These are phyloP conservation scores for Phrynocephalus forsythii DNA, from an alignment of 2,797 vertebrate species.

Conservation along the genomic window DNA sequence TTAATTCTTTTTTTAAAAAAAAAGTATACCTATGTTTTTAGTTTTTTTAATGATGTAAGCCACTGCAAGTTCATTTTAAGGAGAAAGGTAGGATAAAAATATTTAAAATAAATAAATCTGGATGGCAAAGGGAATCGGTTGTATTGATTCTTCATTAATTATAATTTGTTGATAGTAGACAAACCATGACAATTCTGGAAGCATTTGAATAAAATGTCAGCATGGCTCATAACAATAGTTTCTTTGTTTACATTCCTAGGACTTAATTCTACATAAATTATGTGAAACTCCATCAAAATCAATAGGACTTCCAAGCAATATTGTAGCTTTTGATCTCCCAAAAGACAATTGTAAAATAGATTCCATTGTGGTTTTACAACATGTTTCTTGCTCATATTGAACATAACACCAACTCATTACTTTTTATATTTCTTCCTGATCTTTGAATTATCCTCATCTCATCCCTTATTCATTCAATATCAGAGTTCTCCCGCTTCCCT, in stretches of 20 bases:
- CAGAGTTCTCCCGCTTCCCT: neutral
- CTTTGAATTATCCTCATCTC: constrained; percentile 30
- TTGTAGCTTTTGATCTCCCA: constrained; percentile 16
- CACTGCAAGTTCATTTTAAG: too few relatives aligned
- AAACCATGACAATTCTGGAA: neutral
- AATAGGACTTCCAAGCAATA: neutral
- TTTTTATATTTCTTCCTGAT: neutral
- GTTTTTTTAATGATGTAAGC: too few relatives aligned
- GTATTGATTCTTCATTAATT: constrained; percentile 16
- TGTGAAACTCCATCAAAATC: constrained; percentile 17
- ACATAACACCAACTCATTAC: constrained; percentile 1
- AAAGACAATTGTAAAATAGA: neutral
- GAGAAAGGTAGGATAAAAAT: too few relatives aligned
- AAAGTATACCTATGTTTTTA: too few relatives aligned
- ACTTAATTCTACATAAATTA: constrained; percentile 1
- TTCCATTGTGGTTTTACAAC: constrained; percentile 6
- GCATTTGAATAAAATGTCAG: constrained; percentile 17
- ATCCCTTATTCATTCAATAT: constrained; percentile 30
- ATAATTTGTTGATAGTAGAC: neutral
- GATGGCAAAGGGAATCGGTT: neutral
- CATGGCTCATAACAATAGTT: neutral
- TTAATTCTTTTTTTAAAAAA: too few relatives aligned
- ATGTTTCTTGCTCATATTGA: constrained; percentile 8
- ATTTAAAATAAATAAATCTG: too few relatives aligned
- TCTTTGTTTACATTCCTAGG: constrained; percentile 7